Evolutionary conservation across 2,888 invertebrate genomes (phyloP).

Genomic region (Epistrophe grossulariae): DNA sequence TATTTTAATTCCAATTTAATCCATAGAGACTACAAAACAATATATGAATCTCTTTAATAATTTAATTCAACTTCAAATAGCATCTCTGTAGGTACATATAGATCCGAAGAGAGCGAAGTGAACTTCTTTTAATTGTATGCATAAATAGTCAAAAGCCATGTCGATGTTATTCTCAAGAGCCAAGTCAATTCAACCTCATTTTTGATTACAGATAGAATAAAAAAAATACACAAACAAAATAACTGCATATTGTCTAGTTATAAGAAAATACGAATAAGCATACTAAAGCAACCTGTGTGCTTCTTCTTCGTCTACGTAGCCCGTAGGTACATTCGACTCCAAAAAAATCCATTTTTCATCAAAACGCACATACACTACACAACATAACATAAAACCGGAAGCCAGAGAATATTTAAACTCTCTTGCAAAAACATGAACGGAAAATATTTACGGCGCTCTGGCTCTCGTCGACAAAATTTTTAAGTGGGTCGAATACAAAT

Average conservation of each 20-base stretch:
- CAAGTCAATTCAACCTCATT: conserved; percentile 26
- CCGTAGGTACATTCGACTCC: background rate
- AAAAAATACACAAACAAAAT: background rate
- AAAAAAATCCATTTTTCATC: conserved; percentile 34
- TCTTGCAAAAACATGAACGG: conserved; percentile 39
- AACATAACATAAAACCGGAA: conserved; percentile 40
- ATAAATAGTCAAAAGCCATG: background rate
- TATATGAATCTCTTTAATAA: background rate
- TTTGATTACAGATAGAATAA: conserved; percentile 16
- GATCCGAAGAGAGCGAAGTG: background rate
- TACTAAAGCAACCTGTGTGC: conserved; percentile 31
- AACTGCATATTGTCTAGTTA: conserved; percentile 41
- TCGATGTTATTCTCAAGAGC: background rate
- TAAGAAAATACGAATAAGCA: background rate
- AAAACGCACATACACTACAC: conserved; percentile 22
- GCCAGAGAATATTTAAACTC: conserved; percentile 27
- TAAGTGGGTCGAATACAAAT: conserved; percentile 65
- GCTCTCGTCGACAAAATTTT: conserved; percentile 43
- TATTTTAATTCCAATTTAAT: conserved; percentile 54
- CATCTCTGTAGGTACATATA: background rate
- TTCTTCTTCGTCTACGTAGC: no score
- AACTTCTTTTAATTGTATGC: background rate
- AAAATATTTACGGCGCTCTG: conserved; percentile 44
- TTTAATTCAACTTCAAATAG: conserved; percentile 48
- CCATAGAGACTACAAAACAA: conserved; percentile 26